Base-by-base conservation (phyloP, 2,888 invertebrate species). In the Kryphioiulus occultus region DNA sequence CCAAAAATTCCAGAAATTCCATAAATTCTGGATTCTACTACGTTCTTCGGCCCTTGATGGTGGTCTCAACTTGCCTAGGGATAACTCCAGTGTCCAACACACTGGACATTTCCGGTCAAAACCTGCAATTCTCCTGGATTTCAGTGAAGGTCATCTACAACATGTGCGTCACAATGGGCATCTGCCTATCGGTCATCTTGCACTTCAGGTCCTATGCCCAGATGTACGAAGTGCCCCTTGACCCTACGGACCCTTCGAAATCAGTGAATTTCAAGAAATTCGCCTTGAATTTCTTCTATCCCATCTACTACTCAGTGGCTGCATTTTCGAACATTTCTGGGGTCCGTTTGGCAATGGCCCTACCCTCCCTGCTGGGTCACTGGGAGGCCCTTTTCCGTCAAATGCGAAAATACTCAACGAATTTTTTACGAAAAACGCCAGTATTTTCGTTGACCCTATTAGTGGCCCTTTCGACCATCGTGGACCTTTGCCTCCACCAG, bases 221-320 rank as follows among this genome's bases (percentile, higher is more conserved):
- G 17, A 5, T 39, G 39, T 68, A 68, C 68, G 10, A 68, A 26
- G 68, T 68, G 7, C 68, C 68, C 26, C 5, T 68, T 7, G 35
- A 84, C 84, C 39, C 84, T 35, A 32, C 35, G 1, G n/a, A 19
- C 35, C 35, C 35, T 7, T 35, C 35, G 35, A 35, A 84, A 19
- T 15, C 35, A 35, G 84, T 68, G 12, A 68, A 84, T 35, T 84
- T 84, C 84, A 84, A 84, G 84, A 84, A 39, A 39, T 39, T 84
- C 3, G 84, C 84, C 84, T 32, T 84, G 19, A 35, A 84, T 84
- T 84, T 84, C 32, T 84, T 42, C 35, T 42, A 84, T 9, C 84
- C 84, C 10, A 35, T 84, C 12, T 84, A 84, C 22, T 84, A 84
- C 17, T 4, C n/a, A 3, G 42, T 42, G 30, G 32, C 84, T 22